A percentile compares a stretch with the other conserved stretches of the same genome.
These are phyloP conservation scores for Apamea sordens DNA, from an alignment of 2,888 invertebrate species.

Conservation along the genomic window DNA sequence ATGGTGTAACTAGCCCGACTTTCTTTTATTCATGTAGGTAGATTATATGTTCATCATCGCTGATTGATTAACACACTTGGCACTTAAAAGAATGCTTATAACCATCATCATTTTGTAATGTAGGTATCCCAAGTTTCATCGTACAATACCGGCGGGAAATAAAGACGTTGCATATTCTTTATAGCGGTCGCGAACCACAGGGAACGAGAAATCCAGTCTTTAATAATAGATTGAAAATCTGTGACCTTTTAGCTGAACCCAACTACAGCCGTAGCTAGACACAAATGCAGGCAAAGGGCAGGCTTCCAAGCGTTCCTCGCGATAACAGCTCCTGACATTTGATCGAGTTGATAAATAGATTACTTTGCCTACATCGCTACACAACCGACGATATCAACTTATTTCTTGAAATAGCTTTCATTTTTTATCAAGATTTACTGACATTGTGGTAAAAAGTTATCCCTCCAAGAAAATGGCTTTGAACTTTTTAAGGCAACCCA, in stretches of 20 bases:
- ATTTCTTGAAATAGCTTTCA: conserved; percentile 1
- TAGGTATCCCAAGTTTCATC: background rate
- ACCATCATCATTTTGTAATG: background rate
- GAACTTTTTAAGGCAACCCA: background rate
- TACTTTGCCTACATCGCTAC: conserved; percentile 17
- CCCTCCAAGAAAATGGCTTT: background rate
- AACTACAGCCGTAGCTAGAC: background rate
- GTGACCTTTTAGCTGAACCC: conserved; percentile 37
- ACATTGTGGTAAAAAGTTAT: background rate
- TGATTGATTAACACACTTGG: background rate
- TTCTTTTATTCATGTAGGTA: background rate
- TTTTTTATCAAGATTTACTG: background rate
- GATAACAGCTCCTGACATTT: conserved; percentile 52
- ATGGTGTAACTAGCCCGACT: background rate
- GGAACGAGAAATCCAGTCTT: conserved; percentile 6
- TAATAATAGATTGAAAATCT: conserved; percentile 24
- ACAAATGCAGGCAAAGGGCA: conserved; percentile 43
- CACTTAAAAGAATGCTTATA: background rate
- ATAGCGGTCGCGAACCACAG: background rate
- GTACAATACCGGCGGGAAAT: background rate
- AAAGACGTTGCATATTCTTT: background rate
- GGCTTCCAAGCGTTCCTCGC: conserved; percentile 19
- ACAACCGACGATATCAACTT: conserved; percentile 14
- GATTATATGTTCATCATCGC: background rate
- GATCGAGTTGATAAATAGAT: conserved; percentile 29